phyloP scores from a whole-genome alignment of 2,113 vertebrate species.

The Thamnophis sirtalis region DNA sequence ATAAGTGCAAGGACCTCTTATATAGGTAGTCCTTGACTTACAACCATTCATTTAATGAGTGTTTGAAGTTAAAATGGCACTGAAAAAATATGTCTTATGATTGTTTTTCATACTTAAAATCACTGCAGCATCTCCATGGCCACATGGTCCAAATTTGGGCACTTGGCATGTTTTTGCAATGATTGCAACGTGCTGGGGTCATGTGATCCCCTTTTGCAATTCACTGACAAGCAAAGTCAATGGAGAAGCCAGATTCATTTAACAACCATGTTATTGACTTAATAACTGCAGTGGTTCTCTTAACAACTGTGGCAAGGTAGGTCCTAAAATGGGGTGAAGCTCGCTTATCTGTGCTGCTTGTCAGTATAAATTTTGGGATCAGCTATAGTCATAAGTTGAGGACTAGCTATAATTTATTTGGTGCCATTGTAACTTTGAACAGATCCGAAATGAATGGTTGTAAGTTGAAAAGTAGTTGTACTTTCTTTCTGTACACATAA shows the following conservation, averaged over 20 bases:
- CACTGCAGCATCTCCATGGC: background rate
- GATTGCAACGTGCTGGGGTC: background rate
- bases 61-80: background rate
- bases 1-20: background rate
- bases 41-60: background rate
- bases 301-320: background rate
- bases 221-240: background rate
- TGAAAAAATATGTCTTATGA: background rate
- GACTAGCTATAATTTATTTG: background rate
- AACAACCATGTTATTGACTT: background rate
- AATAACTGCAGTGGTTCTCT: background rate
- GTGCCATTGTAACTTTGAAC: background rate
- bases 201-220: background rate
- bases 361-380: background rate
- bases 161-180: background rate
- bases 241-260: background rate
- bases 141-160: background rate
- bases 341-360: background rate
- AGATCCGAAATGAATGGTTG: background rate
- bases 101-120: no score
- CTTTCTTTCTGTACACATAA: background rate
- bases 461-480: background rate
- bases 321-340: background rate
- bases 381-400: background rate
- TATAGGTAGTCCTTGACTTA: background rate